These are phyloP conservation scores for Homarus gammarus DNA, from an alignment of 2,888 invertebrate species.

Conservation along the genomic window DNA sequence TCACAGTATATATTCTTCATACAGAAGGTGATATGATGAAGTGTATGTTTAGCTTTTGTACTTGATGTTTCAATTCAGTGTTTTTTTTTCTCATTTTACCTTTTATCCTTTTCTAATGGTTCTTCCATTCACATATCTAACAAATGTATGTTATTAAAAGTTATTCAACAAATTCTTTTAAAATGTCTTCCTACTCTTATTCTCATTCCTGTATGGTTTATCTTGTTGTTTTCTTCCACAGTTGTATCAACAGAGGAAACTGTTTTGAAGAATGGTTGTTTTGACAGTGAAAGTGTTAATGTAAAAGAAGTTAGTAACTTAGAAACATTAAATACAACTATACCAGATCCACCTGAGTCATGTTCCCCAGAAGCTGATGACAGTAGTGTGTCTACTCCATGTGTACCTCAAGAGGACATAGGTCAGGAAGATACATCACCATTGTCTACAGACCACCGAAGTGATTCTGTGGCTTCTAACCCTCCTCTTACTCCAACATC, in stretches of 20 bases:
- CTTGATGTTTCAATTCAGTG: too few relatives aligned
- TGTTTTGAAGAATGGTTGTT: conserved; percentile 26
- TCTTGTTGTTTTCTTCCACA: neutral
- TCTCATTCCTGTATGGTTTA: conserved; percentile 10
- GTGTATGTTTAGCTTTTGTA: too few relatives aligned
- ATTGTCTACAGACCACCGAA: conserved; percentile 24
- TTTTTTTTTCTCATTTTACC: too few relatives aligned
- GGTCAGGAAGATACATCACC: conserved; percentile 38
- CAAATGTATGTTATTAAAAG: neutral
- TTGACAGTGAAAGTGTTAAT: neutral
- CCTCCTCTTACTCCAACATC: conserved; percentile 77
- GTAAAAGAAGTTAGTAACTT: conserved; percentile 14
- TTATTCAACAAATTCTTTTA: neutral
- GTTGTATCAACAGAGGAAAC: conserved; percentile 31
- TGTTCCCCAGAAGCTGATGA: conserved; percentile 27
- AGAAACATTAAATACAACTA: conserved; percentile 13
- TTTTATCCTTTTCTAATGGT: too few relatives aligned
- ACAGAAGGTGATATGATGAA: too few relatives aligned
- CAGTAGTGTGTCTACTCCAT: neutral
- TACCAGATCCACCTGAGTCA: neutral
- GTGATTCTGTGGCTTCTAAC: conserved; percentile 68
- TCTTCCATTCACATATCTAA: too few relatives aligned
- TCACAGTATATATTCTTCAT: too few relatives aligned
- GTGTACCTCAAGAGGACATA: conserved; percentile 26
- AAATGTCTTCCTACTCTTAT: neutral